phyloP scores from a whole-genome alignment of 2,113 vertebrate genomes.

The Centrocercus urophasianus region DNA sequence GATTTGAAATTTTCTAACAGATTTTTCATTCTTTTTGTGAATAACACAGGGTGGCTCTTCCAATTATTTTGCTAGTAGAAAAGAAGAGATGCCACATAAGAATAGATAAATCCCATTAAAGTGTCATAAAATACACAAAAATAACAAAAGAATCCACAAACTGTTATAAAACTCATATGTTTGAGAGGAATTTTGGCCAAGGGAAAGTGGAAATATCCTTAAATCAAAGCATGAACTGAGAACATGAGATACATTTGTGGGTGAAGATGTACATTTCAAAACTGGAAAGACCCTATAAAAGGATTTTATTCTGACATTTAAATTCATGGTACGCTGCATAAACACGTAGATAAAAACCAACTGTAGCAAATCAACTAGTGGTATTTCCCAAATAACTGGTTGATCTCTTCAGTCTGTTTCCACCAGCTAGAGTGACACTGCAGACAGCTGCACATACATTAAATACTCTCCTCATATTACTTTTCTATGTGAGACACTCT shows the following conservation, averaged over 20 bases:
- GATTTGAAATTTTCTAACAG: neutral
- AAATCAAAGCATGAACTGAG: neutral
- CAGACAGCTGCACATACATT: slow-evolving; percentile 55
- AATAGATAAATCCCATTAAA: neutral
- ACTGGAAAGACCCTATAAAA: neutral
- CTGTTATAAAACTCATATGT: neutral
- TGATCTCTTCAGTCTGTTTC: slow-evolving; percentile 18
- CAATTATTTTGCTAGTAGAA: neutral
- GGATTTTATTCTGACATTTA: neutral
- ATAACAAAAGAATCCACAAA: neutral
- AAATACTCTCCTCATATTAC: slow-evolving; percentile 30
- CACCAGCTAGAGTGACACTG: slow-evolving; percentile 8
- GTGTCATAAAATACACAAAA: neutral
- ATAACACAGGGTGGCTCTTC: neutral
- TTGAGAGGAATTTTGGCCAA: neutral
- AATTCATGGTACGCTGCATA: neutral
- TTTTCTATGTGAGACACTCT: slow-evolving; percentile 30
- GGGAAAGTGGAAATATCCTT: neutral
- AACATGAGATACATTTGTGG: neutral
- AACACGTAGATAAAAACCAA: neutral
- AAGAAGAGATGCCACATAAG: neutral
- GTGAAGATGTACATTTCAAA: neutral
- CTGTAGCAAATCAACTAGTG: neutral
- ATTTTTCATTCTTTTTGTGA: neutral
- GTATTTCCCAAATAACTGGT: slow-evolving; percentile 2